phyloP scores from a whole-genome alignment of 2,113 vertebrate species.

The Craseonycteris thonglongyai region DNA sequence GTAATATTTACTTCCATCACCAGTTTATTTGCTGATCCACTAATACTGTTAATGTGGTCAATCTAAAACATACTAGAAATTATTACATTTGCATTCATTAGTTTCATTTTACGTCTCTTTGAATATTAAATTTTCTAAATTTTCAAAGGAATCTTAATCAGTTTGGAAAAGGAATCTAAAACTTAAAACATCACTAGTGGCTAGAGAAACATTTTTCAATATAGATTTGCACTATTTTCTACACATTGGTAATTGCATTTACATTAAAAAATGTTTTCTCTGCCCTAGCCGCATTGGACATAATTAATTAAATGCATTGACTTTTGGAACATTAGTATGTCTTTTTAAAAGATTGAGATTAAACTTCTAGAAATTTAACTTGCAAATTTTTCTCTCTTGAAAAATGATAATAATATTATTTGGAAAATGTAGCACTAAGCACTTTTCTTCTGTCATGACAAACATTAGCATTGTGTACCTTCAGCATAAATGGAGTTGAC shows the following conservation, averaged over 20 bases:
- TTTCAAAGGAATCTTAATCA: neutral
- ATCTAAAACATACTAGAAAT: neutral
- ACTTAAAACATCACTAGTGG: neutral
- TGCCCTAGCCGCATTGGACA: neutral
- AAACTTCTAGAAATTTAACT: conserved; percentile 16
- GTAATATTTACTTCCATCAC: neutral
- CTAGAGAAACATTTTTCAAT: neutral
- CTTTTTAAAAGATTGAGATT: conserved; percentile 8
- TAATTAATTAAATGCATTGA: conserved; percentile 39
- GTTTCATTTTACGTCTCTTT: neutral
- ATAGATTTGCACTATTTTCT: neutral
- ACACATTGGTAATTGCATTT: neutral
- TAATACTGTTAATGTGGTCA: neutral
- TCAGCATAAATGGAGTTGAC: conserved; percentile 42
- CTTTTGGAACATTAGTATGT: neutral
- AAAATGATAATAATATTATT: conserved; percentile 43
- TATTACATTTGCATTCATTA: neutral
- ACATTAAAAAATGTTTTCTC: conserved; percentile 4
- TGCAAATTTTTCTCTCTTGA: conserved; percentile 16
- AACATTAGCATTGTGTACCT: conserved; percentile 27
- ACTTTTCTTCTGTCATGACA: conserved; percentile 49
- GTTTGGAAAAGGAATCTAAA: neutral
- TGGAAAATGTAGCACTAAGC: conserved; percentile 30
- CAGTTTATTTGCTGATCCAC: neutral
- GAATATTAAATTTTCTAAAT: neutral